Percentiles rank a stretch among this genome's conserved stretches.
phyloP scores from a whole-genome alignment of 2,888 invertebrate genomes.

The Phasia obesa region DNA sequence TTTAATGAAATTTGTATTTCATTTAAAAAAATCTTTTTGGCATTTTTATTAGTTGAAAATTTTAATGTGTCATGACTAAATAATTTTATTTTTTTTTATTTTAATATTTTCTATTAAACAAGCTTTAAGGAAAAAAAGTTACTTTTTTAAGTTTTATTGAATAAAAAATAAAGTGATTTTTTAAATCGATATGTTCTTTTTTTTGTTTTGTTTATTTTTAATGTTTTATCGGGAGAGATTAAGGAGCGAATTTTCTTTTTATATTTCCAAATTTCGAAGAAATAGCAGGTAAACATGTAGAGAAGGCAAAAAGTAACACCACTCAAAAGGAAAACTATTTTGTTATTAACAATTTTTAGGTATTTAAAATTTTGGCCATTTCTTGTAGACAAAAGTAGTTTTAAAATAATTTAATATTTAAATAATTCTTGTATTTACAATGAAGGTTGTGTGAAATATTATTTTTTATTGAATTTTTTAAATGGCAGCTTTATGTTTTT shows the following conservation, averaged over 20 bases:
- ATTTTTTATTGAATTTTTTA: slow-evolving; percentile 36
- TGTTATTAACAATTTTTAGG: not conserved
- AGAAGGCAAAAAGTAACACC: too few relatives aligned
- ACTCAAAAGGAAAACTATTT: not conserved
- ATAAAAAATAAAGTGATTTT: slow-evolving; percentile 63
- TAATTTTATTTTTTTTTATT: slow-evolving; percentile 32
- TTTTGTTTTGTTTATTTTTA: slow-evolving; percentile 53
- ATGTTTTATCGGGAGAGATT: slow-evolving; percentile 35
- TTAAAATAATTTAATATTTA: slow-evolving; percentile 7
- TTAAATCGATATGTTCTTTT: slow-evolving; percentile 72
- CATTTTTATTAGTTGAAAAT: slow-evolving; percentile 45
- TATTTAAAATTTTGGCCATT: slow-evolving; percentile 36
- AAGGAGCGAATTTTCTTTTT: too few relatives aligned
- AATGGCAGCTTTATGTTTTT: slow-evolving; percentile 69
- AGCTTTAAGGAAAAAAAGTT: slow-evolving; percentile 49
- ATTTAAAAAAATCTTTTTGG: slow-evolving; percentile 49
- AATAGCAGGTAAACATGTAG: too few relatives aligned
- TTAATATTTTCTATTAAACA: slow-evolving; percentile 47
- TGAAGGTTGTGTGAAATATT: slow-evolving; percentile 41
- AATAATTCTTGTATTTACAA: slow-evolving; percentile 55
- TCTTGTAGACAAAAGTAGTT: not conserved
- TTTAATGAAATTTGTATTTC: slow-evolving; percentile 65
- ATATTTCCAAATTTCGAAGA: too few relatives aligned
- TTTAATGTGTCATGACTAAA: slow-evolving; percentile 47
- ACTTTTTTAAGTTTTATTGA: slow-evolving; percentile 54